Base-by-base conservation (phyloP, 2,888 invertebrate species). In the Rhogogaster chlorosoma region DNA sequence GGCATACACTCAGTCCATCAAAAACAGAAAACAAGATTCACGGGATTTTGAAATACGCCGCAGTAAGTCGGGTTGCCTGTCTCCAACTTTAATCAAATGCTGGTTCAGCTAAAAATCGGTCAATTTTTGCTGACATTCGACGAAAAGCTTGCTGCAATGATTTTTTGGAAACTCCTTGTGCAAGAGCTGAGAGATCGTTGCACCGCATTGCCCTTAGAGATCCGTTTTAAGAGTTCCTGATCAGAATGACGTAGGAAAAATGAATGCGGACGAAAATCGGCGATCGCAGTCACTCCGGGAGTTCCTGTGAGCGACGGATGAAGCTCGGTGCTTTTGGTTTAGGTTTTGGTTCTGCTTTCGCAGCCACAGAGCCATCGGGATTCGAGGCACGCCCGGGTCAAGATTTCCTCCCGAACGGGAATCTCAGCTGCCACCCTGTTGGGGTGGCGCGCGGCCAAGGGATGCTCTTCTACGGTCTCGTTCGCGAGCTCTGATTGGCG, bases 401-500 rank as follows among this genome's bases (percentile, higher is more conserved):
- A 93, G 93, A 93, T 93, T 93, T 93, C 89, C 93, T 93, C 91
- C 92, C 92, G 90, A 92, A 92, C 93, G 92, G 90, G 93, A 93
- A 93, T 93, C 93, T 93, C 93, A 92, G 93, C 83, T 83, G 42
- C 93, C 90, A 89, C 89, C 90, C 91, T 89, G 90, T 86, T 82
- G 86, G 87, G 83, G 77, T 86, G 85, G 86, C 77, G 84, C 84
- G 78, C 70, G 36, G 80, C 80, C 77, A 53, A 77, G 53, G 45
- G 77, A 32, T 80, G 90, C 91, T 90, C 91, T 91, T 91, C 90
- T 89, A 89, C 88, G 87, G 87, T 88, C 89, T 89, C 88, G 89
- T 89, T 89, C 89, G 88, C 89, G 94, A 93, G 95, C 94, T 95
- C 95, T 94, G 95, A 95, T 95, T 94, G 94, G 95, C 88, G 93